These are phyloP conservation scores for Chromobotia macracanthus DNA, from an alignment of 2,797 vertebrate genomes.

Conservation along the genomic window DNA sequence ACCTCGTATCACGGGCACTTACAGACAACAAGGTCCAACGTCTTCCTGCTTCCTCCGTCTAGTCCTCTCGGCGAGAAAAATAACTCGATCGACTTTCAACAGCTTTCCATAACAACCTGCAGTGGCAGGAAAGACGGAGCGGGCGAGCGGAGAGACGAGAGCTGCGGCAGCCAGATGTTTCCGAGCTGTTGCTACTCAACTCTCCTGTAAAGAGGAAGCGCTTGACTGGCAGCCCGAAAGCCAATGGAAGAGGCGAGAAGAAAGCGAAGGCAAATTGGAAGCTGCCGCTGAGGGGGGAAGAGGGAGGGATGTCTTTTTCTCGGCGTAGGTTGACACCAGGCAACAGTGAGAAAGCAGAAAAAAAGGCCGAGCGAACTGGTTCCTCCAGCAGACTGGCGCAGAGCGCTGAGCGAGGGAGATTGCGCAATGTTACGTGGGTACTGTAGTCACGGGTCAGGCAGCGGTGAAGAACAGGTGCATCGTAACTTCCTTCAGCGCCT, in stretches of 20 bases:
- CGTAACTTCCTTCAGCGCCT: constrained; percentile 44
- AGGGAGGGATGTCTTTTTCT: constrained; percentile 79
- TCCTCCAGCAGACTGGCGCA: constrained; percentile 81
- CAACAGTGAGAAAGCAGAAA: constrained; percentile 78
- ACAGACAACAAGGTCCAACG: constrained; percentile 79
- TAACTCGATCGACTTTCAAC: constrained; percentile 79
- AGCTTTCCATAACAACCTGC: constrained; percentile 82
- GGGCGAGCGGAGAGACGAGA: constrained; percentile 79
- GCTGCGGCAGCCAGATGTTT: constrained; percentile 95
- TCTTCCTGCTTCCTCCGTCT: constrained; percentile 74
- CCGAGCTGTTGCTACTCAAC: constrained; percentile 88
- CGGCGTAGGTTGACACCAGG: constrained; percentile 82
- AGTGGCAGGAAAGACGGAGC: constrained; percentile 72
- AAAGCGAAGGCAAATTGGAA: constrained; percentile 79
- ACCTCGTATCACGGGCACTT: constrained; percentile 76
- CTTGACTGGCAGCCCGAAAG: constrained; percentile 79
- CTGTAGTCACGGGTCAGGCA: constrained; percentile 73
- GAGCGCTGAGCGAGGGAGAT: constrained; percentile 67
- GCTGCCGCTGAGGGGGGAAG: constrained; percentile 71
- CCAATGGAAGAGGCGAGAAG: constrained; percentile 77
- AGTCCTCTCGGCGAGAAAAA: constrained; percentile 60
- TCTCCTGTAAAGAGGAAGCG: constrained; percentile 76
- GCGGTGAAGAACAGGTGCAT: constrained; percentile 65
- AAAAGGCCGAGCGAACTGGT: constrained; percentile 78
- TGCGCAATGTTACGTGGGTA: constrained; percentile 78